Conservation (phyloP, 2,113 vertebrate genomes). For the Electrona antarctica region DNA sequence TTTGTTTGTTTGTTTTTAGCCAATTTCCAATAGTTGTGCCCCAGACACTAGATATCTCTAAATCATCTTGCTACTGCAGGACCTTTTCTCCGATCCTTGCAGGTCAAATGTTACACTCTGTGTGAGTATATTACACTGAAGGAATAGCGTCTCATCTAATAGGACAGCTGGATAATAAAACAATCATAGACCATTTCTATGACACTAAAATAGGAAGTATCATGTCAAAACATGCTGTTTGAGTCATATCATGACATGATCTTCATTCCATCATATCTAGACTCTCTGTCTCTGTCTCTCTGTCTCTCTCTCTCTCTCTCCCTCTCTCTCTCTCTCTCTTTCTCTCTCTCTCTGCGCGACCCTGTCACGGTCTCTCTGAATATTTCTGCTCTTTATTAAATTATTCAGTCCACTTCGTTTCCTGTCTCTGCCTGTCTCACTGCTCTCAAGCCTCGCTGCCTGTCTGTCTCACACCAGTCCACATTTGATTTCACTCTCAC, state of each 20-base stretch:
- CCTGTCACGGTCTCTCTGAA: not conserved
- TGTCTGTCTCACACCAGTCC: not conserved
- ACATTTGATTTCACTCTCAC: conserved; percentile 21
- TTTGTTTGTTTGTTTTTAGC: too few relatives aligned
- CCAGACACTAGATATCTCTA: too few relatives aligned
- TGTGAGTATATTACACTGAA: not conserved
- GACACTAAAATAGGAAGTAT: conserved; percentile 45
- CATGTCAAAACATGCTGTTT: conserved; percentile 51
- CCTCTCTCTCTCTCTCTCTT: conserved; percentile 22
- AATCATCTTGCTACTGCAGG: too few relatives aligned
- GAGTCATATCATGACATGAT: conserved; percentile 29
- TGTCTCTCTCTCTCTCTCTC: conserved; percentile 25
- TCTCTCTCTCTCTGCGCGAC: conserved; percentile 27
- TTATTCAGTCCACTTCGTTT: not conserved
- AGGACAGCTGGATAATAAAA: conserved; percentile 3
- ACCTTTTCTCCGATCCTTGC: too few relatives aligned
- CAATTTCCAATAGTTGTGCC: too few relatives aligned
- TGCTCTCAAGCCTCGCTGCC: conserved; percentile 36
- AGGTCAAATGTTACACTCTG: too few relatives aligned
- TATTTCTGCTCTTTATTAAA: too few relatives aligned
- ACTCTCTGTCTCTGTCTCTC: conserved; percentile 49
- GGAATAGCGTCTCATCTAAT: conserved; percentile 21
- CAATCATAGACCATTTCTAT: conserved; percentile 27
- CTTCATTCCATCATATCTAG: conserved; percentile 55
- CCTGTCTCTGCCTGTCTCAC: conserved; percentile 12